Conservation (phyloP, 2,888 invertebrate genomes). For the Xestia c-nigrum region DNA sequence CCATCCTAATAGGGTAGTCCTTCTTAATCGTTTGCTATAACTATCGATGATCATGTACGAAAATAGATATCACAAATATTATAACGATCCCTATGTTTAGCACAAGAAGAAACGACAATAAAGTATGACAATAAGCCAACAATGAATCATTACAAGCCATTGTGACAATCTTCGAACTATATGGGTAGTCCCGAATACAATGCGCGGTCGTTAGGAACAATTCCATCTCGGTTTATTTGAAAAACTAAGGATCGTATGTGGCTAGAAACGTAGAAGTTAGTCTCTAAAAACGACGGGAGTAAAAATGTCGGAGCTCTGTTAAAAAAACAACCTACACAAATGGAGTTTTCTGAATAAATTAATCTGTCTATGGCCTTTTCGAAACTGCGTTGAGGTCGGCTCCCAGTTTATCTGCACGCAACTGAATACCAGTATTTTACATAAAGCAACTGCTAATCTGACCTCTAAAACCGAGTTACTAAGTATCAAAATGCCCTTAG, state of each 20-base stretch:
- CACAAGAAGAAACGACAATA: constrained; percentile 10
- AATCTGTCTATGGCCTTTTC: neutral
- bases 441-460: too few relatives aligned
- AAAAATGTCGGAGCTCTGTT: neutral
- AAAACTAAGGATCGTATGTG: constrained; percentile 29
- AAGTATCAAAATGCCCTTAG: too few relatives aligned
- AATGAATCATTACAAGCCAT: constrained; percentile 51
- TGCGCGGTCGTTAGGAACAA: constrained; percentile 35
- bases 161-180: constrained; percentile 36
- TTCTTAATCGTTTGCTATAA: constrained; percentile 4
- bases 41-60: constrained; percentile 18
- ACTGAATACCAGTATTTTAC: too few relatives aligned
- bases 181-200: constrained; percentile 23
- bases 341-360: neutral
- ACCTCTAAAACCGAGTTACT: too few relatives aligned
- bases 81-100: neutral
- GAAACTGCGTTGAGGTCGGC: neutral
- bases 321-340: neutral
- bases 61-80: constrained; percentile 18
- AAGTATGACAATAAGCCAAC: constrained; percentile 32
- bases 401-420: neutral
- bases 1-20: neutral
- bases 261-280: neutral
- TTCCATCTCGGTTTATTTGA: constrained; percentile 11
- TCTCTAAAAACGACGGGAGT: neutral